These are phyloP conservation scores for Montipora efflorescens DNA, from an alignment of 64 coral and sea anemone genomes.

Conservation along the genomic window DNA sequence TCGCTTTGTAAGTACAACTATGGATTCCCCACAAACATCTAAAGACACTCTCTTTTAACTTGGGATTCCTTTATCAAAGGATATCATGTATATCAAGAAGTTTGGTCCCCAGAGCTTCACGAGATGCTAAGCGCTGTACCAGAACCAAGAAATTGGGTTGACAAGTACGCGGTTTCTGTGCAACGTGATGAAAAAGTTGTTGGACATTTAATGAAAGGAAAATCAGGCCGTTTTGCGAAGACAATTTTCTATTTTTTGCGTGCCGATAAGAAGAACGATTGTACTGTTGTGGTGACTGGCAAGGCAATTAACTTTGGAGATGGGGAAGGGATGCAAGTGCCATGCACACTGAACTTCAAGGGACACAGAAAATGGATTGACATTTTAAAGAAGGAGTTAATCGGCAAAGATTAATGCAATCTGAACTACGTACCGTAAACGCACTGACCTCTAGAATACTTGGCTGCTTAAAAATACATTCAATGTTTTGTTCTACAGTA, in stretches of 20 bases:
- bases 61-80: slow-evolving; percentile 67
- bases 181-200: slow-evolving; percentile 55
- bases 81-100: slow-evolving; percentile 61
- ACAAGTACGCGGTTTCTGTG: slow-evolving; percentile 73
- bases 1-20: slow-evolving; percentile 1
- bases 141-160: slow-evolving; percentile 58
- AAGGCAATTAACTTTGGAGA: slow-evolving; percentile 62
- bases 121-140: slow-evolving; percentile 42
- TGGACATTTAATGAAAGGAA: slow-evolving; percentile 65
- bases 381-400: slow-evolving; percentile 40
- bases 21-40: slow-evolving; percentile 63
- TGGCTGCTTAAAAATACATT: slow-evolving; percentile 42
- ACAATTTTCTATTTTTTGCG: slow-evolving; percentile 69
- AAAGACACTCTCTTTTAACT: slow-evolving; percentile 46
- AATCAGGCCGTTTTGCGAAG: slow-evolving; percentile 50
- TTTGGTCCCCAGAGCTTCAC: slow-evolving; percentile 53
- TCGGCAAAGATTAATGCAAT: no score
- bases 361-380: slow-evolving; percentile 51
- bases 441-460: background rate
- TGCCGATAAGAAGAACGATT: slow-evolving; percentile 54
- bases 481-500: slow-evolving; percentile 49
- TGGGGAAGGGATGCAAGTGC: slow-evolving; percentile 57
- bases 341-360: slow-evolving; percentile 53
- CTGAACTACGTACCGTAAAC: background rate
- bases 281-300: slow-evolving; percentile 73